A percentile compares a stretch with the other conserved stretches of the same genome.
Conservation (phyloP, 37 sponge, comb jelly and placozoan species). For the Beroe forskalii region DNA sequence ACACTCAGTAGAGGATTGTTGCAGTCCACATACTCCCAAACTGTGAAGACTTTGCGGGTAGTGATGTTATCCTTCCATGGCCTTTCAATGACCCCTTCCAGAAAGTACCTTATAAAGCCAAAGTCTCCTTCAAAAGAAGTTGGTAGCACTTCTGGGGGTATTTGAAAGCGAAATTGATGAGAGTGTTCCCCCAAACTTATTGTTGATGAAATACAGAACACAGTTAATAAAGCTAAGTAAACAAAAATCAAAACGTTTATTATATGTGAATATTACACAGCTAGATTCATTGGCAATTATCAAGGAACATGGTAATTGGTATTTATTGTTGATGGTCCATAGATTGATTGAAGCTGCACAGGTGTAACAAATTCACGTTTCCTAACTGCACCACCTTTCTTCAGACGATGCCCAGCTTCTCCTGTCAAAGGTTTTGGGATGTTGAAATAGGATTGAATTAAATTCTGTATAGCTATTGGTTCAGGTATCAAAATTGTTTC, state of each 20-base stretch:
- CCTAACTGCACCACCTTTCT: slow-evolving; percentile 46
- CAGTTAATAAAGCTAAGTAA: too few relatives aligned
- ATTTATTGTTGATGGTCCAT: too few relatives aligned
- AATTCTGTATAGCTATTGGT: too few relatives aligned
- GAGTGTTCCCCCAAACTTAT: slow-evolving; percentile 32
- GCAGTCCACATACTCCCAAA: slow-evolving; percentile 56
- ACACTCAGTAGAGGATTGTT: slow-evolving; percentile 61
- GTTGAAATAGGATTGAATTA: too few relatives aligned
- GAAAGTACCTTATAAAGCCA: slow-evolving; percentile 48
- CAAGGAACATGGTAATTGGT: too few relatives aligned
- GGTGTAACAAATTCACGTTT: slow-evolving; percentile 46
- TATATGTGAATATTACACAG: too few relatives aligned
- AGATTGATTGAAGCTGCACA: slow-evolving; percentile 4
- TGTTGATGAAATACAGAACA: slow-evolving; percentile 34
- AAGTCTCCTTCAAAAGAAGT: slow-evolving; percentile 64
- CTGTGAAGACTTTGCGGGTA: slow-evolving; percentile 25
- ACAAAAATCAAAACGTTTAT: too few relatives aligned
- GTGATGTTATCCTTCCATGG: slow-evolving; percentile 61
- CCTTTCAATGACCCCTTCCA: slow-evolving; percentile 24
- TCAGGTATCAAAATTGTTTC: too few relatives aligned
- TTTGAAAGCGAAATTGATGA: slow-evolving; percentile 56
- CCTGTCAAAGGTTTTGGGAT: too few relatives aligned
- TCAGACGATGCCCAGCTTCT: slow-evolving; percentile 2
- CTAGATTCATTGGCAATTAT: too few relatives aligned
- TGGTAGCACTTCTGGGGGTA: slow-evolving; percentile 32